Evolutionary conservation across 2,888 invertebrate species (phyloP).

Genomic region (Serripes groenlandicus): DNA sequence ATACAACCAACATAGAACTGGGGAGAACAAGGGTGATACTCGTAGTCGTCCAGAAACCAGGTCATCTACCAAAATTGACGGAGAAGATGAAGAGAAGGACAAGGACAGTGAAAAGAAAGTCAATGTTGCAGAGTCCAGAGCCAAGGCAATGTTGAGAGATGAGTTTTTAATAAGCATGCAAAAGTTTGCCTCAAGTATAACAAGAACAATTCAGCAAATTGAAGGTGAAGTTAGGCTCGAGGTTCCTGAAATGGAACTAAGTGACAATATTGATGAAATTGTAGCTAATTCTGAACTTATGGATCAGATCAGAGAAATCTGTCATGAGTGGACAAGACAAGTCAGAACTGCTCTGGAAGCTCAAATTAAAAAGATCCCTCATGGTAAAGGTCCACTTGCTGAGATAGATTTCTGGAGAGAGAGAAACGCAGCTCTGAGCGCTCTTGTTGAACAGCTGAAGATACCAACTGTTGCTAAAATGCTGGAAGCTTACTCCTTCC

Average conservation of each 20-base stretch:
- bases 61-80: conserved; percentile 67
- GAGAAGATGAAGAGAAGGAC: conserved; percentile 52
- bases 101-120: conserved; percentile 67
- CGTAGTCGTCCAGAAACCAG: conserved; percentile 71
- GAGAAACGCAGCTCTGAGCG: conserved; percentile 92
- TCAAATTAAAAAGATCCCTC: conserved; percentile 84
- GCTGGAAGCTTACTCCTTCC: conserved; percentile 88
- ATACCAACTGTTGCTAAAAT: conserved; percentile 90
- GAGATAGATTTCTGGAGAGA: conserved; percentile 96
- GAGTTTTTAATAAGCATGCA: conserved; percentile 88
- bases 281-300: conserved; percentile 81
- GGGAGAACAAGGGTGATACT: conserved; percentile 55
- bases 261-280: conserved; percentile 85
- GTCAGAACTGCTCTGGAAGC: conserved; percentile 82
- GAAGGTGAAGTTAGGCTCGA: conserved; percentile 90
- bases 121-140: conserved; percentile 80
- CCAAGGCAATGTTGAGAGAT: conserved; percentile 86
- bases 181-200: conserved; percentile 88
- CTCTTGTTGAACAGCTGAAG: conserved; percentile 93
- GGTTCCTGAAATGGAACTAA: conserved; percentile 81
- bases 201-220: conserved; percentile 91
- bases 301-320: conserved; percentile 88
- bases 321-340: conserved; percentile 88
- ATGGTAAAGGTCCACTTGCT: conserved; percentile 93
- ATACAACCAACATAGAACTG: conserved; percentile 83